A percentile compares a stretch with the other conserved stretches of the same genome.
phyloP scores from a whole-genome alignment of 2,113 vertebrate species.

The Vicugna pacos region DNA sequence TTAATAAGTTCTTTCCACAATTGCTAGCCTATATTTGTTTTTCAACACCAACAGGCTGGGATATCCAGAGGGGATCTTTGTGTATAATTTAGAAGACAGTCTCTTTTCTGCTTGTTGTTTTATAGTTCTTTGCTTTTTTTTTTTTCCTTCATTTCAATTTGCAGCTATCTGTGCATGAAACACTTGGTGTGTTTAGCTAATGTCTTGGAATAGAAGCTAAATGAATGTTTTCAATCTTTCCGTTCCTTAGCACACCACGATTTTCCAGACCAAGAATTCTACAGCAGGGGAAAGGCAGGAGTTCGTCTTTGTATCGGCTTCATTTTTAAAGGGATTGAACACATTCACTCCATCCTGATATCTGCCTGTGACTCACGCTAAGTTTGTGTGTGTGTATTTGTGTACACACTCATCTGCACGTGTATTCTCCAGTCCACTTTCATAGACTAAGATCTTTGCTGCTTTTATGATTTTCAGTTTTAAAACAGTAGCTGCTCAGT shows the following conservation, averaged over 20 bases:
- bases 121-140: neutral
- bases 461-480: slow-evolving; percentile 13
- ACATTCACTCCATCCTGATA: neutral
- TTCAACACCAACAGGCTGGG: neutral
- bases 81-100: slow-evolving; percentile 17
- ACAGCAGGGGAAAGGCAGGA: neutral
- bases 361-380: neutral
- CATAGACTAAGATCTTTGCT: neutral
- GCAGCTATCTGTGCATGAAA: slow-evolving; percentile 60
- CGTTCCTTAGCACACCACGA: slow-evolving; percentile 17
- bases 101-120: slow-evolving; percentile 55
- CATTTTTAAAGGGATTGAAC: neutral
- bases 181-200: slow-evolving; percentile 48
- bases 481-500: neutral
- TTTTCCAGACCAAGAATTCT: slow-evolving; percentile 52
- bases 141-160: slow-evolving; percentile 49
- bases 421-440: neutral
- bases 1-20: slow-evolving; percentile 26
- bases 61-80: slow-evolving; percentile 14
- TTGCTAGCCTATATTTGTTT: slow-evolving; percentile 62
- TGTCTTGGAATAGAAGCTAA: slow-evolving; percentile 59
- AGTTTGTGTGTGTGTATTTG: neutral
- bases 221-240: slow-evolving; percentile 46
- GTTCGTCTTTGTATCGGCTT: neutral
- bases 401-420: neutral